Evolutionary conservation across 2,888 invertebrate species (phyloP), one percentile per base, ranked within the genome.

Genomic region (Eristalinus sepulchralis): DNA sequence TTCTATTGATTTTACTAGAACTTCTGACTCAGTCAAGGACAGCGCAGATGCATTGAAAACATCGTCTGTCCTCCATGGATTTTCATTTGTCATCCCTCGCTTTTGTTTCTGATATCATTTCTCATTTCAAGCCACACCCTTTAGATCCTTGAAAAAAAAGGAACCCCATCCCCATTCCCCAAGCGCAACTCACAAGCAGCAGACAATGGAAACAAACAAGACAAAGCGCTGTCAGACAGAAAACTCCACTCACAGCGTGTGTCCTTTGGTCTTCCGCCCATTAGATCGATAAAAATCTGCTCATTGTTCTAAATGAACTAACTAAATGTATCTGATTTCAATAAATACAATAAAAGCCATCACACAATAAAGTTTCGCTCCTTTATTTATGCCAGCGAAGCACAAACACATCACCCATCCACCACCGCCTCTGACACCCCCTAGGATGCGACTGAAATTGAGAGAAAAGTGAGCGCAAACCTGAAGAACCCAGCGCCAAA

Each of bases 261-360:
- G 47, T 17, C 17, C 47, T 47, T 9, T 47, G 47, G 47, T 47
- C 47, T 47, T 62, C 17, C 62, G 57, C 55, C 62, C 67, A 62
- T 68, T 20, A 55, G 60, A 67, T 80, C 60, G 80, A 80, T 80
- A 80, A 73, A 47, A 73, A 73, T 73, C 80, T 72, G 62, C 73
- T 73, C 80, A 80, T 73, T 80, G 81, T 81, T 57, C 64, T 27
- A 81, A 81, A 75, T 81, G 75, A 75, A 81, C 75, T 81, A 70
- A 81, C 75, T 75, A 59, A 81, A 75, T 75, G 68, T 81, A 81
- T 81, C 81, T 81, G 75, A 75, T 81, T 68, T 81, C 81, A 75
- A 73, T 80, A 78, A 78, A 71, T 68, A 77, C 63, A 79, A 79
- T 71, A 73, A 73, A 75, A 73, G 68, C 57, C 75, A 75, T 81